These are phyloP conservation scores for Sarcophaga peregrina DNA, from an alignment of 1,140 invertebrate genomes.

Conservation along the genomic window DNA sequence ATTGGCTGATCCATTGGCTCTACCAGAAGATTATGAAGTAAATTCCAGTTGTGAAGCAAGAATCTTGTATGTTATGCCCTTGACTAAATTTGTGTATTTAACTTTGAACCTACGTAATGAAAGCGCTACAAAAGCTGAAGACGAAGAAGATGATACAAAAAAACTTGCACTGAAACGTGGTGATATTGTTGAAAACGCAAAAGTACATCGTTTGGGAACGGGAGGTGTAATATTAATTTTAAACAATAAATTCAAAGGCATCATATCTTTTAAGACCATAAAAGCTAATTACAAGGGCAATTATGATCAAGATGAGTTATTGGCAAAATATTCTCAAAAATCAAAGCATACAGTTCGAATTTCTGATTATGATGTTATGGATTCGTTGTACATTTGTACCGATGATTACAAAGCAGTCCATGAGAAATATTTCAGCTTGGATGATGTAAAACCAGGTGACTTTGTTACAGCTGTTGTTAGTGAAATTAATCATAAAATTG, in stretches of 20 bases:
- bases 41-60: slow-evolving; percentile 69
- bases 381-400: slow-evolving; percentile 71
- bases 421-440: slow-evolving; percentile 67
- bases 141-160: slow-evolving; percentile 10
- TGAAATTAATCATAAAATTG: slow-evolving; percentile 58
- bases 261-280: slow-evolving; percentile 69
- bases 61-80: slow-evolving; percentile 75
- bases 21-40: slow-evolving; percentile 60
- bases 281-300: slow-evolving; percentile 67
- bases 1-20: slow-evolving; percentile 56
- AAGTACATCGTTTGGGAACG: slow-evolving; percentile 66
- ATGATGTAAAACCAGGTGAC: slow-evolving; percentile 70
- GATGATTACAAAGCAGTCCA: slow-evolving; percentile 70
- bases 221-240: slow-evolving; percentile 71
- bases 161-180: slow-evolving; percentile 65
- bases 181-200: slow-evolving; percentile 69
- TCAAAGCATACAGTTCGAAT: slow-evolving; percentile 71
- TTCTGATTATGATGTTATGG: slow-evolving; percentile 70
- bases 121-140: neutral
- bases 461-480: slow-evolving; percentile 68
- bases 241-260: slow-evolving; percentile 68
- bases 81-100: slow-evolving; percentile 75
- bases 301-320: slow-evolving; percentile 64
- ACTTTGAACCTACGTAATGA: slow-evolving; percentile 61
- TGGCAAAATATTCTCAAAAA: slow-evolving; percentile 67